phyloP scores from a whole-genome alignment of 2,797 vertebrate genomes.

The Carcharodon carcharias region DNA sequence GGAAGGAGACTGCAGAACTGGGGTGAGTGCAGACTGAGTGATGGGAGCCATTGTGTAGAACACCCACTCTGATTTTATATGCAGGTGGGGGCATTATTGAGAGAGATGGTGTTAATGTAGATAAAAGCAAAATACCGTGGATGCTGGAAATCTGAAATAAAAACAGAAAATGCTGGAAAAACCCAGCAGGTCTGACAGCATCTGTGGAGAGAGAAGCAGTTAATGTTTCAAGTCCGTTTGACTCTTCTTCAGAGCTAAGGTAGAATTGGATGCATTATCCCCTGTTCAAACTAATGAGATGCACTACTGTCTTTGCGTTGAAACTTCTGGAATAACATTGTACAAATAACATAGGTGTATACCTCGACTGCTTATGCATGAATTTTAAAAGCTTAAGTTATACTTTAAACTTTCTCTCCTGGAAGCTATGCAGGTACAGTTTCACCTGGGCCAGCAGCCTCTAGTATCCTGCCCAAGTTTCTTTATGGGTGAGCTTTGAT shows the following conservation, averaged over 20 bases:
- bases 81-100: neutral
- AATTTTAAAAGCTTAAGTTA: neutral
- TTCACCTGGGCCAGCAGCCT: neutral
- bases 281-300: neutral
- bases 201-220: no score
- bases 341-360: neutral
- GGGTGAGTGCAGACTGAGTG: slow-evolving; percentile 56
- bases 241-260: no score
- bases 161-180: no score
- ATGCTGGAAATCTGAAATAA: no score
- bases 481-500: neutral
- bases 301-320: neutral
- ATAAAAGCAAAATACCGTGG: no score
- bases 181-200: no score
- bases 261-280: neutral
- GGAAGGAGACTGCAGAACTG: slow-evolving; percentile 83
- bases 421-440: neutral
- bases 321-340: neutral
- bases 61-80: neutral
- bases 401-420: neutral
- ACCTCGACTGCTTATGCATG: neutral
- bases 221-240: no score
- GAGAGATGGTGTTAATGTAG: neutral
- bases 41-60: neutral
- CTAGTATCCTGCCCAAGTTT: neutral